Percentiles rank a stretch among this genome's conserved stretches.
phyloP scores from a whole-genome alignment of 1,140 invertebrate genomes.

The Brachionus sp. region DNA sequence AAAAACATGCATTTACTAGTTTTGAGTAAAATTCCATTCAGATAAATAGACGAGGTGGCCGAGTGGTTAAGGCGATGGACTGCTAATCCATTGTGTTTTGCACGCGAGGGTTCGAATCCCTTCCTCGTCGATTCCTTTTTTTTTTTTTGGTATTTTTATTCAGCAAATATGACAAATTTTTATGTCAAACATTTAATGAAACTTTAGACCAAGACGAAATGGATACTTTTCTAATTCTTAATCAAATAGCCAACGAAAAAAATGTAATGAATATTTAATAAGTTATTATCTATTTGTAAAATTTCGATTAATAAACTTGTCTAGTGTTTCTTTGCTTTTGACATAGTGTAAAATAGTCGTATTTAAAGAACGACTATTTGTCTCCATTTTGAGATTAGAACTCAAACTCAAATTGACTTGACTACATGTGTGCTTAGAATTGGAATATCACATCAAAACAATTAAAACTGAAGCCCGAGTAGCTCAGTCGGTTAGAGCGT shows the following conservation, averaged over 20 bases:
- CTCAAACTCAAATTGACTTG: background rate
- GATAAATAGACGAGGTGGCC: background rate
- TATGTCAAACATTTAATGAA: background rate
- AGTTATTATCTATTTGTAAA: slow-evolving; percentile 21
- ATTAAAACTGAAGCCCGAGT: background rate
- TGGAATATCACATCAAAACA: background rate
- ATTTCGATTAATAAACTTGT: slow-evolving; percentile 16
- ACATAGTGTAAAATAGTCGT: background rate
- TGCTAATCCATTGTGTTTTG: no score
- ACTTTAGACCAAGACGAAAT: slow-evolving; percentile 19
- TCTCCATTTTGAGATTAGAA: background rate
- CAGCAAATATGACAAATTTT: background rate
- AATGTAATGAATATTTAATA: slow-evolving; percentile 41
- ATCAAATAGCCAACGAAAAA: slow-evolving; percentile 15
- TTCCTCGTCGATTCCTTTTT: background rate
- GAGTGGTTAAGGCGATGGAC: background rate
- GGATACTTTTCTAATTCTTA: slow-evolving; percentile 22
- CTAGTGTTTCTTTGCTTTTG: slow-evolving; percentile 20
- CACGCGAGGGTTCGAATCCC: background rate
- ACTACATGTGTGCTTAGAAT: background rate
- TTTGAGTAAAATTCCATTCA: background rate
- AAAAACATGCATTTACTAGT: background rate
- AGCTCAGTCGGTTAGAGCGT: background rate
- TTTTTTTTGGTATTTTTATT: background rate
- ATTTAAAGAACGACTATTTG: slow-evolving; percentile 5